Conservation (phyloP, 92 coral and sea anemone genomes). For the Palythoa heliodiscus region DNA sequence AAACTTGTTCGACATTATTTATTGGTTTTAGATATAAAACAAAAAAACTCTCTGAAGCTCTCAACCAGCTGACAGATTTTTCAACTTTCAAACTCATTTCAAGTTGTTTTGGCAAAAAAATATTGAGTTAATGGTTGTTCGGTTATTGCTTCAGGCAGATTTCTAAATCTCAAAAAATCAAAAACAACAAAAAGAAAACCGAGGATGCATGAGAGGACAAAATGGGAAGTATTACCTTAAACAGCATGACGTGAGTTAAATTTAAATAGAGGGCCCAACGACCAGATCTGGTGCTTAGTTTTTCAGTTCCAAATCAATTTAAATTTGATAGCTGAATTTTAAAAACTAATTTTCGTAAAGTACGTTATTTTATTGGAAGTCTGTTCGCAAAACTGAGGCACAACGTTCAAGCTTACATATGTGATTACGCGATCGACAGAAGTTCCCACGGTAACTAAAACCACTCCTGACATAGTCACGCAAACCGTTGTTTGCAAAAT, state of each 20-base stretch:
- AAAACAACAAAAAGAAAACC: neutral
- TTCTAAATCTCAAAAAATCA: neutral
- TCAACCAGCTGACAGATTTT: neutral
- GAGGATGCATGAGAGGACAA: neutral
- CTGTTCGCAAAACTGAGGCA: neutral
- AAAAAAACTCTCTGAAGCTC: neutral
- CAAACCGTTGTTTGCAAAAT: neutral
- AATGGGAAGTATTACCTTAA: neutral
- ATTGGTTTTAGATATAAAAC: neutral
- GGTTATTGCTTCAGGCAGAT: constrained; percentile 29
- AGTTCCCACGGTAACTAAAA: neutral
- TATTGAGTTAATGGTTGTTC: neutral
- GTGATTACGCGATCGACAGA: no score
- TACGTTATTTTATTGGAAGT: neutral
- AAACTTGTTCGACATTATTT: neutral
- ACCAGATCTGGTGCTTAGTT: neutral
- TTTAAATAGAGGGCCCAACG: neutral
- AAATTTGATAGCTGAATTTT: neutral
- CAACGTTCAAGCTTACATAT: neutral
- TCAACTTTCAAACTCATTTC: neutral
- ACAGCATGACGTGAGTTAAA: neutral
- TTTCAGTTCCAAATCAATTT: neutral
- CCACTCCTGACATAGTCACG: neutral
- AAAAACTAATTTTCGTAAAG: neutral
- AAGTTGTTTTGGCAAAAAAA: neutral